Base-by-base conservation (phyloP, 64 coral and sea anemone genomes). In the Actinia tenebrosa region DNA sequence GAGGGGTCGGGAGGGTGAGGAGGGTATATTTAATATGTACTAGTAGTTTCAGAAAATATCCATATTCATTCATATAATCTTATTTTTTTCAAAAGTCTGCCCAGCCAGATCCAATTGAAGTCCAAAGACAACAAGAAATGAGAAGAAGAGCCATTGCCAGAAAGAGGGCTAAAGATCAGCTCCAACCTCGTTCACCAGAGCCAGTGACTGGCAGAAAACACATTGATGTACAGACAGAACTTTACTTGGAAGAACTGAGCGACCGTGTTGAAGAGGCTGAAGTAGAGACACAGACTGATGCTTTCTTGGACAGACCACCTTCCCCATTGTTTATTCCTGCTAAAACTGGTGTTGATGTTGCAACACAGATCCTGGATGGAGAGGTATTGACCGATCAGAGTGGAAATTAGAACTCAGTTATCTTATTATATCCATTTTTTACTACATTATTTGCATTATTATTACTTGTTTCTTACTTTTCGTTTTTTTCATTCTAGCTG, bases 101-200 rank as follows among this genome's bases (percentile, higher is more conserved):
- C 10, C 96, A 98, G 72, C 96, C 96, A 85, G 96, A 98, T 86
- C 96, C 96, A 44, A 98, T 98, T 90, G 96, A 98, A 90, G 91
- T 98, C 83, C 96, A 98, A 83, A 84, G 93, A 66, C 96, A 98
- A 63, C 96, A 98, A 92, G 96, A 98, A 85, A 90, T 89, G 55
- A 89, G 93, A 83, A 92, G 96, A 83, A 94, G 96, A 88, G 93
- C 90, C 8, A 93, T 98, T 88, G 96, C 96, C 15, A 93, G 96
- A 44, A 98, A 94, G 85, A 75, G 95, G 84, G 95, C 95, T 0
- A 98, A 94, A 56, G 89, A 94, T 60, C 95, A 98, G 46, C 60
- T 98, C 10, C 86, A 80, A 89, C 95, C 95, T 45, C 89, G 90
- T 56, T 98, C 95, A 80, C 95, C 95, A 10, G 95, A 94, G 42